Conservation (phyloP, 64 coral and sea anemone genomes). For the Orbicella faveolata region DNA sequence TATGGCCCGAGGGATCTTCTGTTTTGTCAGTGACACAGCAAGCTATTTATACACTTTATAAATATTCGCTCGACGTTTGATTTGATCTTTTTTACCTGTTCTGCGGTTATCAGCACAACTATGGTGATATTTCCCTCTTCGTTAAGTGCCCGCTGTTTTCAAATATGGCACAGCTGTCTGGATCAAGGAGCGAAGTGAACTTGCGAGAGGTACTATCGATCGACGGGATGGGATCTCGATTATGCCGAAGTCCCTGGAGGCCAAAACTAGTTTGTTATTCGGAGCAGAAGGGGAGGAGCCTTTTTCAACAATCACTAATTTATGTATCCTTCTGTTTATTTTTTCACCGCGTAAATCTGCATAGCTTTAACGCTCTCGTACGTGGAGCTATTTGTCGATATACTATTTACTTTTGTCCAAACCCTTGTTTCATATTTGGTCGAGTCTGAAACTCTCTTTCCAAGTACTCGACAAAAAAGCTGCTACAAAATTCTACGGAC, state of each 20-base stretch:
- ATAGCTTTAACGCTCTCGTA: not conserved
- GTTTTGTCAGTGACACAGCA: conserved; percentile 23
- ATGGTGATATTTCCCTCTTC: conserved; percentile 1
- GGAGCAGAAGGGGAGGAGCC: conserved; percentile 24
- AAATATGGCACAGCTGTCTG: not conserved
- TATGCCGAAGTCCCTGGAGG: conserved; percentile 11
- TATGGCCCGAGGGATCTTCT: not conserved
- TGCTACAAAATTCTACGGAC: not conserved
- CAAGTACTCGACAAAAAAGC: not conserved
- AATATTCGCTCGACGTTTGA: conserved; percentile 16
- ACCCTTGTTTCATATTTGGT: not conserved
- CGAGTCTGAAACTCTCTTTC: not conserved
- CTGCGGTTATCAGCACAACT: not conserved
- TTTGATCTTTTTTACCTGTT: conserved; percentile 33
- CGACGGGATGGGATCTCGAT: not conserved
- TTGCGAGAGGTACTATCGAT: not conserved
- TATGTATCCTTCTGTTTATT: conserved; percentile 16
- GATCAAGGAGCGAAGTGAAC: not conserved
- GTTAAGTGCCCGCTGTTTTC: not conserved
- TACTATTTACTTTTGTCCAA: not conserved
- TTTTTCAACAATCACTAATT: conserved; percentile 33
- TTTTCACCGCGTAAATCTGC: conserved; percentile 10
- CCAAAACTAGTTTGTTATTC: conserved; percentile 9
- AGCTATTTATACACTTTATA: conserved; percentile 3
- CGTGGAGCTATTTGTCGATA: not conserved